A percentile compares a stretch with the other conserved stretches of the same genome.
phyloP scores from a whole-genome alignment of 2,797 vertebrate genomes.

The Hemitrygon akajei region DNA sequence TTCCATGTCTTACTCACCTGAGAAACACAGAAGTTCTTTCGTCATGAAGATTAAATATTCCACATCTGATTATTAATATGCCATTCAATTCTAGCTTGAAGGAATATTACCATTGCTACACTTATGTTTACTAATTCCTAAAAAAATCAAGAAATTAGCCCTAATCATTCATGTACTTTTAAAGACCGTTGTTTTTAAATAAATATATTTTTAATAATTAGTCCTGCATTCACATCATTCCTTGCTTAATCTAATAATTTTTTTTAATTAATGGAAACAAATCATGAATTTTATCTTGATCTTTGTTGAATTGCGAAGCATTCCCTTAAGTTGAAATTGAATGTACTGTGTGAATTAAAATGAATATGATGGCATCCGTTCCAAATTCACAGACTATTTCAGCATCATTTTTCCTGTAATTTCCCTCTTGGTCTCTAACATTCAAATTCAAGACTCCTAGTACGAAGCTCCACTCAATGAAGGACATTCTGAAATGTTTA shows the following conservation, averaged over 20 bases:
- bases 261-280: neutral
- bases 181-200: neutral
- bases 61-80: neutral
- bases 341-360: neutral
- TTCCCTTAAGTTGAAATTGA: neutral
- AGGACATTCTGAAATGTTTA: neutral
- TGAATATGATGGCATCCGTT: neutral
- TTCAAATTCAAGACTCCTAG: neutral
- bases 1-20: conserved; percentile 90
- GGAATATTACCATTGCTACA: neutral
- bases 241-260: neutral
- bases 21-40: conserved; percentile 40
- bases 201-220: neutral
- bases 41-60: neutral
- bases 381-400: neutral
- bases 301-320: neutral
- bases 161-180: neutral
- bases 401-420: neutral
- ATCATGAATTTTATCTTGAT: neutral
- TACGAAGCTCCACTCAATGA: neutral
- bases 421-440: neutral
- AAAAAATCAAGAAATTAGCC: neutral
- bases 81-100: neutral
- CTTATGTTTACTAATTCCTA: neutral
- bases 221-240: neutral